Evolutionary conservation across 2,888 invertebrate genomes (phyloP).

Genomic region (Amblyjoppa fuscipennis): DNA sequence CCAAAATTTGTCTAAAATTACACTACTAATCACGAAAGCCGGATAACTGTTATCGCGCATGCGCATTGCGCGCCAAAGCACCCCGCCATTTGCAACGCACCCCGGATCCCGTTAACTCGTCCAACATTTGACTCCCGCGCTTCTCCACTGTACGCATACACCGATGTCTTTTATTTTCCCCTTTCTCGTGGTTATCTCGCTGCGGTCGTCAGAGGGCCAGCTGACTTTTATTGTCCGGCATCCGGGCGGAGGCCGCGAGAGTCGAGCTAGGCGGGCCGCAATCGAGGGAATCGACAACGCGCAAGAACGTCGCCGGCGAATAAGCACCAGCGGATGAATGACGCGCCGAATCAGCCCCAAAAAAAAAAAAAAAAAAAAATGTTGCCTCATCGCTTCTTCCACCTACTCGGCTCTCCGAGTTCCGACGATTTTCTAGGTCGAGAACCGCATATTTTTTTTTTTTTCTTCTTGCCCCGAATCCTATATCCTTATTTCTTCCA

Average conservation of each 20-base stretch:
- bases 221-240: slow-evolving; percentile 60
- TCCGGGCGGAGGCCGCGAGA: slow-evolving; percentile 47
- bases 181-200: slow-evolving; percentile 31
- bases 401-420: slow-evolving; percentile 46
- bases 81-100: too few relatives aligned
- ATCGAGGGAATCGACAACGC: not conserved
- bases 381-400: not conserved
- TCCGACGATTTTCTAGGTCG: slow-evolving; percentile 71
- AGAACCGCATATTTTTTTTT: slow-evolving; percentile 57
- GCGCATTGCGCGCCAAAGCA: too few relatives aligned
- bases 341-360: not conserved
- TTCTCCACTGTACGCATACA: not conserved
- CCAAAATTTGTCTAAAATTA: too few relatives aligned
- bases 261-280: not conserved
- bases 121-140: not conserved
- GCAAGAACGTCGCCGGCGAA: not conserved
- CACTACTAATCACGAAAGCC: too few relatives aligned
- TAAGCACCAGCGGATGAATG: not conserved
- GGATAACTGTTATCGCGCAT: too few relatives aligned
- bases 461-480: slow-evolving; percentile 62
- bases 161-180: slow-evolving; percentile 1
- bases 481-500: slow-evolving; percentile 43
- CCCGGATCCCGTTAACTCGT: not conserved
- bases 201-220: slow-evolving; percentile 53
- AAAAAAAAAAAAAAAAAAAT: not conserved